phyloP scores from a whole-genome alignment of 2,113 vertebrate species.

The Speoplatyrhinus poulsoni region DNA sequence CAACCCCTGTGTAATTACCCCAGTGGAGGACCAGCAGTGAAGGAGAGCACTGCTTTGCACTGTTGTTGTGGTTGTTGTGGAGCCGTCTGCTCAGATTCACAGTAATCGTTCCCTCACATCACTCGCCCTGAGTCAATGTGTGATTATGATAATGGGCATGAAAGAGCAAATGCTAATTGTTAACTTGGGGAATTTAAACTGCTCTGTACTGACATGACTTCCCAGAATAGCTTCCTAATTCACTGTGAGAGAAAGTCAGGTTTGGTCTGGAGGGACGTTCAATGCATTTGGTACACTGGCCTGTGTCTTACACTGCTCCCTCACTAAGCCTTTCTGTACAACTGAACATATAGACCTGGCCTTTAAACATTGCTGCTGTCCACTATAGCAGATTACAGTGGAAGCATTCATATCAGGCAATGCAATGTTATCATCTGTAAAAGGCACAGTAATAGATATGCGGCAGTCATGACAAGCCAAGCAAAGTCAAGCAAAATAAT shows the following conservation, averaged over 20 bases:
- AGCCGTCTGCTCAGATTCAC: conserved; percentile 17
- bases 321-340: conserved; percentile 15
- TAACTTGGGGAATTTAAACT: conserved; percentile 13
- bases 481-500: not conserved
- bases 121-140: conserved; percentile 14
- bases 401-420: conserved; percentile 14
- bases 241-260: conserved; percentile 68
- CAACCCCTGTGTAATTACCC: not conserved
- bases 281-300: conserved; percentile 18
- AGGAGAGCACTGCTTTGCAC: not conserved
- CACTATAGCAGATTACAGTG: conserved; percentile 4
- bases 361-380: conserved; percentile 24
- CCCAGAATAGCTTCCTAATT: conserved; percentile 42
- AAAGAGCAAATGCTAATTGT: conserved; percentile 27
- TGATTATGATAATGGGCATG: conserved; percentile 31
- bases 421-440: not conserved
- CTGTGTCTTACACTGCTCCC: conserved; percentile 23
- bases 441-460: not conserved
- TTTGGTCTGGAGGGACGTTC: conserved; percentile 30
- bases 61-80: conserved; percentile 11
- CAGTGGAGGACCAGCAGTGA: conserved; percentile 5
- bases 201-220: conserved; percentile 29
- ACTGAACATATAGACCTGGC: conserved; percentile 28
- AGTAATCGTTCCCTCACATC: conserved; percentile 25
- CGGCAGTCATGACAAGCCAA: not conserved